Evolutionary conservation across 2,888 invertebrate genomes (phyloP).

Genomic region (Torymus aiolomorphi): DNA sequence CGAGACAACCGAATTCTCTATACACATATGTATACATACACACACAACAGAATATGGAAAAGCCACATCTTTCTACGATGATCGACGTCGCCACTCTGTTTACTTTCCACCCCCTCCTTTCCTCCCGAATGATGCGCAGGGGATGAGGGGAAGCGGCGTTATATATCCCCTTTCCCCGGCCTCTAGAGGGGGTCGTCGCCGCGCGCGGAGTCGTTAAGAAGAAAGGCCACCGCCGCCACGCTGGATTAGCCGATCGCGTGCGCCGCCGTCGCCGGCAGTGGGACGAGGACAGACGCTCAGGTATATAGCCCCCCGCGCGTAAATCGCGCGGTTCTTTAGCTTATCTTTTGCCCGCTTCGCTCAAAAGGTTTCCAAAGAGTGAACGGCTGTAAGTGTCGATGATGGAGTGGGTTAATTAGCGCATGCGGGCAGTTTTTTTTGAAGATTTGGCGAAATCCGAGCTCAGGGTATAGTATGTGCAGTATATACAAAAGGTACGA

Average conservation of each 20-base stretch:
- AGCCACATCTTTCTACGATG: constrained; percentile 12
- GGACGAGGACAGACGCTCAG: constrained; percentile 15
- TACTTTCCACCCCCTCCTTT: not conserved
- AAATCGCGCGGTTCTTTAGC: too few species aligned
- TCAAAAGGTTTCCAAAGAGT: too few species aligned
- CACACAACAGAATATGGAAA: too few species aligned
- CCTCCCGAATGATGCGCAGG: not conserved
- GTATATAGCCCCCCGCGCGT: too few species aligned
- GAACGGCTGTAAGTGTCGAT: too few species aligned
- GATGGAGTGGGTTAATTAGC: too few species aligned
- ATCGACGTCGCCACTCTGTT: constrained; percentile 32
- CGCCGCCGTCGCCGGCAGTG: not conserved
- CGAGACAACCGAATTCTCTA: not conserved
- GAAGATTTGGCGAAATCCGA: too few species aligned
- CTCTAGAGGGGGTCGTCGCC: constrained; percentile 33
- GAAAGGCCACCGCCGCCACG: not conserved
- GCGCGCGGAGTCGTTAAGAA: not conserved
- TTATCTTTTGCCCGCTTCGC: too few species aligned
- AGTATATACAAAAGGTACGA: too few species aligned
- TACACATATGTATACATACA: too few species aligned
- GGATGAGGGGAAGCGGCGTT: not conserved
- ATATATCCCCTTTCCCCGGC: not conserved
- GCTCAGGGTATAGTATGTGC: too few species aligned
- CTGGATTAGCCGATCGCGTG: constrained; percentile 54
- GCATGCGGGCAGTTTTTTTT: too few species aligned